phyloP scores from a whole-genome alignment of 2,113 vertebrate species.

The Grallaria varia region DNA sequence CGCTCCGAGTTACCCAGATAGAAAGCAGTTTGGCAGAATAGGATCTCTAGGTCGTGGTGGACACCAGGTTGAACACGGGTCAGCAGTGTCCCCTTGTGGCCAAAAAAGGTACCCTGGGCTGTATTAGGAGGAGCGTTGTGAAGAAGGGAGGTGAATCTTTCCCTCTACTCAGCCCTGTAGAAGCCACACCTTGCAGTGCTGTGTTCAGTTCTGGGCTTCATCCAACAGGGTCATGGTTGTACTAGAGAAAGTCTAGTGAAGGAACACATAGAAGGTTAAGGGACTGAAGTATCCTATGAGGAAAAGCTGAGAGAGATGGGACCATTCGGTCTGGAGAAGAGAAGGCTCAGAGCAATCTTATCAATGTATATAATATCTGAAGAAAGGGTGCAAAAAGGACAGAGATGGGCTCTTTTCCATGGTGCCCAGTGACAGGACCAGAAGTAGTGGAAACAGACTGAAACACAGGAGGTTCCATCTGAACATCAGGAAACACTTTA shows the following conservation, averaged over 20 bases:
- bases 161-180: not conserved
- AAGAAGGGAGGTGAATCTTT: not conserved
- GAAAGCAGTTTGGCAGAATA: not conserved
- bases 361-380: not conserved
- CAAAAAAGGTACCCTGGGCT: not conserved
- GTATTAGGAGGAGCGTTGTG: not conserved
- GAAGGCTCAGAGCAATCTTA: not conserved
- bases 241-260: not conserved
- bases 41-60: not conserved
- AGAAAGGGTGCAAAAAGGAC: not conserved
- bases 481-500: not conserved
- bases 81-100: not conserved
- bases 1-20: not conserved
- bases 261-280: not conserved
- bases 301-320: not conserved
- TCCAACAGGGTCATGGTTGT: accelerated
- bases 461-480: not conserved
- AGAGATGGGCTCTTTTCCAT: not conserved
- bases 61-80: not conserved
- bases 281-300: accelerated
- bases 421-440: not conserved
- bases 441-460: not conserved
- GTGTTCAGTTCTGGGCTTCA: too few relatives aligned
- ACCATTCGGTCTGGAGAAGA: not conserved
- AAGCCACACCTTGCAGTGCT: not conserved